Percentiles rank a stretch among this genome's conserved stretches.
phyloP scores from a whole-genome alignment of 2,113 vertebrate species.

The Hystrix brachyura region DNA sequence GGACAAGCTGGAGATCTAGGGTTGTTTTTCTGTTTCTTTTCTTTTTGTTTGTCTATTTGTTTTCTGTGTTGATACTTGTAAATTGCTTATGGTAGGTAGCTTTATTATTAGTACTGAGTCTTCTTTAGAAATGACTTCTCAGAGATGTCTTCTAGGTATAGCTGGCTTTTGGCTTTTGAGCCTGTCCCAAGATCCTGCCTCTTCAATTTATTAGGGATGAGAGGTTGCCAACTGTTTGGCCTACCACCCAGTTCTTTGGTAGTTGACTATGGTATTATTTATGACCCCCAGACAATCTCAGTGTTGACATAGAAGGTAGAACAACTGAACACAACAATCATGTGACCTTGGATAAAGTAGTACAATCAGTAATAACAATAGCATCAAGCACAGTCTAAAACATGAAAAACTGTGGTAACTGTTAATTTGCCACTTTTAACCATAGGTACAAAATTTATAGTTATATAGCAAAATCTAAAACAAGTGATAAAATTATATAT shows the following conservation, averaged over 20 bases:
- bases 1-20: neutral
- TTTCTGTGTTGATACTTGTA: neutral
- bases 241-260: neutral
- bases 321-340: neutral
- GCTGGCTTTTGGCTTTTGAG: neutral
- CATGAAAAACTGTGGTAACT: neutral
- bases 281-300: neutral
- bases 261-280: neutral
- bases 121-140: neutral
- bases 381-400: neutral
- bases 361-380: neutral
- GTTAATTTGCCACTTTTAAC: neutral
- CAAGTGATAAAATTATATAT: neutral
- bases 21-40: neutral
- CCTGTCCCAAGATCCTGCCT: neutral
- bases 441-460: neutral
- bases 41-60: neutral
- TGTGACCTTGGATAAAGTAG: neutral
- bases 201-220: neutral
- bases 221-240: neutral
- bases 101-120: neutral
- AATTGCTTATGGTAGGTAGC: neutral
- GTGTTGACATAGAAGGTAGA: neutral
- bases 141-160: neutral
- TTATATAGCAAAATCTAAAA: neutral